phyloP scores from a whole-genome alignment of 2,113 vertebrate genomes.

The Ictalurus punctatus region DNA sequence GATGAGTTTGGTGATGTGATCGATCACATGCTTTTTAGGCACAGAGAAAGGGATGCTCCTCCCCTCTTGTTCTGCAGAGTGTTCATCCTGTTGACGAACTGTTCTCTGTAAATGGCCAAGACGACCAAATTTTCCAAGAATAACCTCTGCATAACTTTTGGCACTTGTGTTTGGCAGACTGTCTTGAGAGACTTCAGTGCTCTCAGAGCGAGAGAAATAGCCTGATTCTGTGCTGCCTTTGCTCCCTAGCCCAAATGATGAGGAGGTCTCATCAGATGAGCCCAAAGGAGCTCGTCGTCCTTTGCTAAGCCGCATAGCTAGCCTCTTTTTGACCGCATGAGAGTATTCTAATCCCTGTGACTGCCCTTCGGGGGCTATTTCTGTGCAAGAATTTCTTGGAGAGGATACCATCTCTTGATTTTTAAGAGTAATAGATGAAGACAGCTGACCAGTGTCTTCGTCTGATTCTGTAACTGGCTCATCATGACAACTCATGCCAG shows the following conservation, averaged over 20 bases:
- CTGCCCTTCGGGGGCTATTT: constrained; percentile 66
- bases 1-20: constrained; percentile 98
- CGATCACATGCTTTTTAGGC: constrained; percentile 93
- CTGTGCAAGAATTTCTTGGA: constrained; percentile 71
- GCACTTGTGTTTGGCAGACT: constrained; percentile 88
- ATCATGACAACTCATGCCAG: constrained; percentile 73
- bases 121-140: constrained; percentile 92
- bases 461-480: constrained; percentile 89
- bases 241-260: constrained; percentile 82
- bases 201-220: constrained; percentile 95
- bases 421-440: constrained; percentile 72
- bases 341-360: constrained; percentile 76
- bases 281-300: constrained; percentile 79
- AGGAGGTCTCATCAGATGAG: constrained; percentile 76
- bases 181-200: constrained; percentile 85
- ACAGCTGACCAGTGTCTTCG: constrained; percentile 78
- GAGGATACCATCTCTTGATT: constrained; percentile 67
- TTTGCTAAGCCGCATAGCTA: constrained; percentile 87
- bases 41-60: constrained; percentile 79
- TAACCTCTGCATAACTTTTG: constrained; percentile 93
- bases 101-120: constrained; percentile 84
- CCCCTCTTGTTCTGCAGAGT: constrained; percentile 74
- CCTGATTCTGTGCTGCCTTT: constrained; percentile 95
- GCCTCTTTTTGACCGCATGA: constrained; percentile 89
- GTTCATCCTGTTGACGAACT: constrained; percentile 74